Evolutionary conservation across 2,113 vertebrate genomes (phyloP).

Genomic region (Turdus rufiventris): DNA sequence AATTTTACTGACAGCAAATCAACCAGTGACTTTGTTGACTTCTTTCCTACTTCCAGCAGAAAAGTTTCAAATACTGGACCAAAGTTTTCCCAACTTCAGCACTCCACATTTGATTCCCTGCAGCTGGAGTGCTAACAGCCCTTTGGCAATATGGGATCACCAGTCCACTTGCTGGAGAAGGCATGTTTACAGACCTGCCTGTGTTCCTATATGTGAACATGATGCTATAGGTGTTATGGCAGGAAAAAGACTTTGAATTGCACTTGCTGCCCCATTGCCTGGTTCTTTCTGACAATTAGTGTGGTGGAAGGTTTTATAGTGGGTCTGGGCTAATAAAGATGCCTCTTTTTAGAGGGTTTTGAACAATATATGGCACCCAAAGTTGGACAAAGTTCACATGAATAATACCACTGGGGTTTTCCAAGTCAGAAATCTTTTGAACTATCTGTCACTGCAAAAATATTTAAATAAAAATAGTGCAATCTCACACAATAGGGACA

Average conservation of each 20-base stretch:
- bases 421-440: neutral
- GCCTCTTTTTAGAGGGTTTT: neutral
- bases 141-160: neutral
- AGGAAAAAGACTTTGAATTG: neutral
- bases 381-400: neutral
- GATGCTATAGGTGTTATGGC: neutral
- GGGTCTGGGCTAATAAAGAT: neutral
- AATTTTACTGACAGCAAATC: neutral
- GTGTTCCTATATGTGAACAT: fast-evolving
- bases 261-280: neutral
- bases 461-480: neutral
- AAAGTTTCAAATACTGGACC: neutral
- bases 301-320: neutral
- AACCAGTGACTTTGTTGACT: neutral
- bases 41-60: neutral
- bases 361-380: neutral
- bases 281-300: neutral
- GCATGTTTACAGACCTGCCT: neutral
- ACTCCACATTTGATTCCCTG: neutral
- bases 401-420: neutral
- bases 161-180: neutral
- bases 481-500: neutral
- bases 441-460: neutral
- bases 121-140: neutral
- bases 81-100: neutral